phyloP scores from a whole-genome alignment of 1,140 invertebrate species.

The Solen grandis region DNA sequence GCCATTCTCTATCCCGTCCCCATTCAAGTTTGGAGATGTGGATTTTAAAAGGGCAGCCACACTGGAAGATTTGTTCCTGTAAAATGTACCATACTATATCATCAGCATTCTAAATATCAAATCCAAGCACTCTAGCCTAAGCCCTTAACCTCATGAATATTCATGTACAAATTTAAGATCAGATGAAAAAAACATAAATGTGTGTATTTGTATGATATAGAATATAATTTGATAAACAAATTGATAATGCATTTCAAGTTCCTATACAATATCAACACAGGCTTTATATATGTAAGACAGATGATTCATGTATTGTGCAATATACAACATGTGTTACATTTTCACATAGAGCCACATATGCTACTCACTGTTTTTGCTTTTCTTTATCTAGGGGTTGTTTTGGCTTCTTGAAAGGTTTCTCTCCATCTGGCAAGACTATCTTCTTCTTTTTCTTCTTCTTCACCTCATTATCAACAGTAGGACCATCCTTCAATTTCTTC shows the following conservation, averaged over 20 bases:
- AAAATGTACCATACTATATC: neutral
- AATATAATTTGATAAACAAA: no score
- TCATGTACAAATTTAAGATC: no score
- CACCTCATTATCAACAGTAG: constrained; percentile 63
- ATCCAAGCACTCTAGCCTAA: neutral
- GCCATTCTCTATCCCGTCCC: constrained; percentile 33
- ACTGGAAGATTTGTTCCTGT: constrained; percentile 16
- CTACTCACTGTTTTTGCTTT: constrained; percentile 10
- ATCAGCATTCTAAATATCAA: neutral
- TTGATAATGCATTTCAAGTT: no score
- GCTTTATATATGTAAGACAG: no score
- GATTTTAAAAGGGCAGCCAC: constrained; percentile 23
- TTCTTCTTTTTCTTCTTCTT: constrained; percentile 75
- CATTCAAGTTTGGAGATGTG: constrained; percentile 32
- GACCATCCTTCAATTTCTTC: constrained; percentile 70
- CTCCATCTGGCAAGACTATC: constrained; percentile 69
- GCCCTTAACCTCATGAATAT: no score
- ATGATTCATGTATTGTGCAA: no score
- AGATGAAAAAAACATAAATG: no score
- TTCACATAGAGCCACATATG: no score
- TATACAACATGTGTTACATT: no score
- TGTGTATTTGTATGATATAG: no score
- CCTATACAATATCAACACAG: no score
- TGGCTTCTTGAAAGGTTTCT: constrained; percentile 77
- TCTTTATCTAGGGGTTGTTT: constrained; percentile 72